These are phyloP conservation scores for Calliphora vicina DNA, from an alignment of 1,140 invertebrate species.

Conservation along the genomic window DNA sequence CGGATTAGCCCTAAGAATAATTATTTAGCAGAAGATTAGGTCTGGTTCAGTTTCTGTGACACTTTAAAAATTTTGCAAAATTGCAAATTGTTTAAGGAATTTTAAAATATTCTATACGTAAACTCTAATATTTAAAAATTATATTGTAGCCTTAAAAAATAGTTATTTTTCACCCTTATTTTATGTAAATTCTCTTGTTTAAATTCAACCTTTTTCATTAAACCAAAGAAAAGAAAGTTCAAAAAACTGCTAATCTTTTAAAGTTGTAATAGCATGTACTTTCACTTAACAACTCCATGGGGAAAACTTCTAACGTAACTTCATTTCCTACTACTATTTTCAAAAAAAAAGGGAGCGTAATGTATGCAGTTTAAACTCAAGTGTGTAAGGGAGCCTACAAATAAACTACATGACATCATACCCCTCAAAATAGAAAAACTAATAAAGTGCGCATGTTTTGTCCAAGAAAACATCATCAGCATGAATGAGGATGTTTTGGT, in stretches of 20 bases:
- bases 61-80: too few relatives aligned
- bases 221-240: background rate
- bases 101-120: too few relatives aligned
- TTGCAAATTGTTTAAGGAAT: too few relatives aligned
- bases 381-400: background rate
- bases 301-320: background rate
- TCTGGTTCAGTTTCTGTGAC: too few relatives aligned
- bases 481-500: background rate
- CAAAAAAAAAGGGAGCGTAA: background rate
- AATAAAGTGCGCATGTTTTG: background rate
- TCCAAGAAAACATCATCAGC: background rate
- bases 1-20: too few relatives aligned
- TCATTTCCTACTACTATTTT: background rate
- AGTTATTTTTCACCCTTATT: background rate
- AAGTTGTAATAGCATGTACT: background rate
- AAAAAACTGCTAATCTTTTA: background rate
- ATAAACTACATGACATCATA: background rate
- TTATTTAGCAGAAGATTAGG: too few relatives aligned
- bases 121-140: too few relatives aligned
- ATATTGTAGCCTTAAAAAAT: background rate
- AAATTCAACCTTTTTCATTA: too few relatives aligned
- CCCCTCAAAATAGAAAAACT: background rate
- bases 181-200: background rate
- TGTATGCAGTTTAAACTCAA: background rate
- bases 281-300: background rate